Conservation (phyloP, 2,113 vertebrate species). For the Zosterops lateralis region DNA sequence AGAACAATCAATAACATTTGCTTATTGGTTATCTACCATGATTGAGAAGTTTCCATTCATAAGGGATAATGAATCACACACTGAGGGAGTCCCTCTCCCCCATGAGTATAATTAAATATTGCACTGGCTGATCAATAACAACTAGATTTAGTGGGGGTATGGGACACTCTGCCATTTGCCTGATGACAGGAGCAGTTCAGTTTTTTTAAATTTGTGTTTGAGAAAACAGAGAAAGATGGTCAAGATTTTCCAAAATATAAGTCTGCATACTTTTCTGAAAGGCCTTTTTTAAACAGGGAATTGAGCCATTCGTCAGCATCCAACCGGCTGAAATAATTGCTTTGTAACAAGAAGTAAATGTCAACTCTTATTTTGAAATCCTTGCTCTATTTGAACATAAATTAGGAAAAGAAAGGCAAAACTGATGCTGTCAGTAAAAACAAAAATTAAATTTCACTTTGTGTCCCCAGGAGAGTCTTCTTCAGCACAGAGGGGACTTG, state of each 20-base stretch:
- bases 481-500: neutral
- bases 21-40: constrained; percentile 28
- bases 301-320: neutral
- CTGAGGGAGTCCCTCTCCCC: constrained; percentile 7
- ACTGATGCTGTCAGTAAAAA: neutral
- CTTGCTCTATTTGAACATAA: neutral
- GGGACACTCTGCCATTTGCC: neutral
- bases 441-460: neutral
- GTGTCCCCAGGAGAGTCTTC: neutral
- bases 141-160: constrained; percentile 2
- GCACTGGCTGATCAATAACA: constrained; percentile 51
- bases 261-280: neutral
- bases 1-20: constrained; percentile 42
- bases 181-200: neutral
- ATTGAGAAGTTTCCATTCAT: constrained; percentile 45
- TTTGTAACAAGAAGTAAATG: neutral
- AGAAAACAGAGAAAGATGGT: neutral
- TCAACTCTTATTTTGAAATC: neutral
- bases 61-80: constrained; percentile 21
- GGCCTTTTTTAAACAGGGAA: neutral
- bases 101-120: constrained; percentile 33
- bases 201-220: neutral
- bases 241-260: neutral
- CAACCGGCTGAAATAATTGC: neutral
- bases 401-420: neutral